Evolutionary conservation across 2,888 invertebrate species (phyloP).

Genomic region (Thecocarcelia acutangulata): DNA sequence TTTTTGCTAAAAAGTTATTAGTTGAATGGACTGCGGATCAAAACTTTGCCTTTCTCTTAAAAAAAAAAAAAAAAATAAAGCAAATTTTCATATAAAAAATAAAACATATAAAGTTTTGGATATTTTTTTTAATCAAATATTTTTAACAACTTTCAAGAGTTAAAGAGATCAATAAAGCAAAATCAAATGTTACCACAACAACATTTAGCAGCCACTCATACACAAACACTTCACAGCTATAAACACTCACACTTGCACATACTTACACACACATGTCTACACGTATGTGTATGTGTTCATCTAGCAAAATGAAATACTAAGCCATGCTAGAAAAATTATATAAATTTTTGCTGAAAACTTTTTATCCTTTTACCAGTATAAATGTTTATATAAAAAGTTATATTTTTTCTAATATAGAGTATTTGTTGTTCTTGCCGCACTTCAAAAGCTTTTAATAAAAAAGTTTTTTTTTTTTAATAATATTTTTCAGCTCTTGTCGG

Average conservation of each 20-base stretch:
- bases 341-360: conserved; percentile 26
- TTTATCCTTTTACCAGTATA: conserved; percentile 63
- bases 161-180: conserved; percentile 68
- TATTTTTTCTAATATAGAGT: conserved; percentile 34
- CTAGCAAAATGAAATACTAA: conserved; percentile 52
- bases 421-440: conserved; percentile 25
- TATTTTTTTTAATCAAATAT: conserved; percentile 13
- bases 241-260: conserved; percentile 24
- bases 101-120: too few relatives aligned
- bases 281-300: conserved; percentile 15
- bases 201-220: conserved; percentile 44
- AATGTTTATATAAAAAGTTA: conserved; percentile 69
- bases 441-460: conserved; percentile 59
- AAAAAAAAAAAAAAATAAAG: too few relatives aligned
- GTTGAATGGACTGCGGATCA: conserved; percentile 78
- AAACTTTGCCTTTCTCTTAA: conserved; percentile 78
- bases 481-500: conserved; percentile 26
- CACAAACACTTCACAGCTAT: conserved; percentile 21
- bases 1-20: conserved; percentile 71
- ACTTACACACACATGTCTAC: conserved; percentile 16
- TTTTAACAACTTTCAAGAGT: conserved; percentile 59
- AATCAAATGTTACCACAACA: conserved; percentile 69
- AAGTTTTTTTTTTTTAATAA: conserved; percentile 42
- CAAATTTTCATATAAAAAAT: too few relatives aligned
- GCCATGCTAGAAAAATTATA: conserved; percentile 48